Percentiles rank a stretch among this genome's conserved stretches.
These are phyloP conservation scores for Philaenus spumarius DNA, from an alignment of 1,140 invertebrate species.

Conservation along the genomic window DNA sequence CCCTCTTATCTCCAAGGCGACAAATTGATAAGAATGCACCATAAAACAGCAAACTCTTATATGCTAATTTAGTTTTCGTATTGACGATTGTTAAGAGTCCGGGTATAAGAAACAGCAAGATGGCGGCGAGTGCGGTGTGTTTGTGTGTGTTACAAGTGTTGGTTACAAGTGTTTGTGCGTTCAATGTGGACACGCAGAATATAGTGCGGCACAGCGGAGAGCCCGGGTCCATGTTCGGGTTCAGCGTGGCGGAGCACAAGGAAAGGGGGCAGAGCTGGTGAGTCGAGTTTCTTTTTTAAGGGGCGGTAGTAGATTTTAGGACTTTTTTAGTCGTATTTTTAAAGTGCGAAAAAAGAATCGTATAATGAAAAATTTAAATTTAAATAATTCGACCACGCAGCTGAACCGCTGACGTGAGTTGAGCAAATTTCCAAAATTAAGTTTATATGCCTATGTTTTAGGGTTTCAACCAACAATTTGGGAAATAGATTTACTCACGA, in stretches of 20 bases:
- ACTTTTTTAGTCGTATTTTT: no score
- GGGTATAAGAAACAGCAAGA: not conserved
- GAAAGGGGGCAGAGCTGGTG: slow-evolving; percentile 43
- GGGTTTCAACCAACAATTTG: no score
- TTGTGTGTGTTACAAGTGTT: slow-evolving; percentile 5
- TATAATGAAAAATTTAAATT: no score
- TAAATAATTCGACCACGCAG: no score
- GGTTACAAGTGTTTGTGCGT: slow-evolving; percentile 23
- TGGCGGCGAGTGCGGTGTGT: not conserved
- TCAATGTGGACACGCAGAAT: slow-evolving; percentile 45
- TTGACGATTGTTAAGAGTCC: not conserved
- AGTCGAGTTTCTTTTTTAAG: no score
- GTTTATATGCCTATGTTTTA: no score
- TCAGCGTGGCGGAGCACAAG: slow-evolving; percentile 45
- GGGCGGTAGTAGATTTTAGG: no score
- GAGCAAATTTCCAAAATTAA: no score
- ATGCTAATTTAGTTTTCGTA: not conserved
- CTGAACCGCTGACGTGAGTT: no score
- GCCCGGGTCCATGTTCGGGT: slow-evolving; percentile 46
- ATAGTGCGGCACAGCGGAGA: slow-evolving; percentile 40
- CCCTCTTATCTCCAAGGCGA: not conserved
- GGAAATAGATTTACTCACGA: no score
- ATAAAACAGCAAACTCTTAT: not conserved
- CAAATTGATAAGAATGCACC: not conserved
- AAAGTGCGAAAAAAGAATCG: no score